Conservation (phyloP, 1,140 invertebrate species). For the Diorhabda sublineata region DNA sequence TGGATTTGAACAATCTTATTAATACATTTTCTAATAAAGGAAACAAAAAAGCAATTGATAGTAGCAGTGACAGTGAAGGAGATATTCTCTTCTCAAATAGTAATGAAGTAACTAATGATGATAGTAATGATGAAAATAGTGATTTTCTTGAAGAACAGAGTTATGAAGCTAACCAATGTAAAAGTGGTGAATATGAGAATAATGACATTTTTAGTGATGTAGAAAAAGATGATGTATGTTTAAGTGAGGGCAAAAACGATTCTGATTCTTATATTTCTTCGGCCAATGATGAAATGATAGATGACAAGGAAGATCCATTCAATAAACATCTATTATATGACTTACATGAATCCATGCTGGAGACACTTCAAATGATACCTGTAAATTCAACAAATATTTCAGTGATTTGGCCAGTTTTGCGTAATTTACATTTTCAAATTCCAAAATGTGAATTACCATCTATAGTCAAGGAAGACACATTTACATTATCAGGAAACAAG, state of each 20-base stretch:
- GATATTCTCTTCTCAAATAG: conserved; percentile 23
- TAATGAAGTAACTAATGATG: conserved; percentile 31
- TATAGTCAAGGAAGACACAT: conserved; percentile 41
- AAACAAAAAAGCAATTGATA: conserved; percentile 36
- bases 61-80: conserved; percentile 34
- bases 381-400: conserved; percentile 43
- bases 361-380: conserved; percentile 51
- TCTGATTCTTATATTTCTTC: conserved; percentile 30
- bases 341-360: conserved; percentile 55
- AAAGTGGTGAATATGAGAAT: too few species aligned
- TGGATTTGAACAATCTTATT: conserved; percentile 48
- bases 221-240: too few species aligned
- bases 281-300: conserved; percentile 30
- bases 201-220: too few species aligned
- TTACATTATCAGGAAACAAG: conserved; percentile 54
- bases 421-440: conserved; percentile 56
- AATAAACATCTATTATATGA: conserved; percentile 61
- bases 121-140: conserved; percentile 28
- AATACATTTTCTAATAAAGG: conserved; percentile 54
- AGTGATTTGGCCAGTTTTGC: conserved; percentile 57
- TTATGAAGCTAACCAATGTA: too few species aligned
- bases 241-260: conserved; percentile 15
- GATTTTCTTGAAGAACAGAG: neutral
- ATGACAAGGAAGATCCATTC: conserved; percentile 56
- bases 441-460: conserved; percentile 49